A percentile compares a stretch with the other conserved stretches of the same genome.
These are phyloP conservation scores for Tenthredo scrophulariae DNA, from an alignment of 2,888 invertebrate genomes.

Conservation along the genomic window DNA sequence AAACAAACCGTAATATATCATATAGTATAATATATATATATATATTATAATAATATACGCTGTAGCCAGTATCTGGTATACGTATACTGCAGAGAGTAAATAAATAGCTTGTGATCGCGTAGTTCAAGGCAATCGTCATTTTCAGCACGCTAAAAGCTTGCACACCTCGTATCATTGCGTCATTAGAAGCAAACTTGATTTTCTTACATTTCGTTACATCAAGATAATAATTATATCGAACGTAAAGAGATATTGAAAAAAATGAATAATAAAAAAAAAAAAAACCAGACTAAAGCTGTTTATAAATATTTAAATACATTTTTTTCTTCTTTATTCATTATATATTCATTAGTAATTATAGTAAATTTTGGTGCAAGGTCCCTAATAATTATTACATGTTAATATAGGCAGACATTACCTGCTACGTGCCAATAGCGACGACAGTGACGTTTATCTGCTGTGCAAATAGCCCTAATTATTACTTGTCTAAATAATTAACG, in stretches of 20 bases:
- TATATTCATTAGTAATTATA: too few relatives aligned
- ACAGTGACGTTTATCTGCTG: not conserved
- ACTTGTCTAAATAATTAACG: not conserved
- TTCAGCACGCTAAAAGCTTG: constrained; percentile 35
- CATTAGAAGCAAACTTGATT: not conserved
- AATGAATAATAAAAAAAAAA: not conserved
- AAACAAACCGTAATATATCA: not conserved
- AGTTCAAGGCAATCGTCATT: constrained; percentile 39
- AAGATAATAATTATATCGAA: not conserved
- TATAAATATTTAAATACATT: too few relatives aligned
- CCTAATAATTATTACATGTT: too few relatives aligned
- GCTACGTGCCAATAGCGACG: not conserved
- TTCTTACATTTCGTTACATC: not conserved
- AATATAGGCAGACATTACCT: not conserved
- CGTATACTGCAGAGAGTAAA: not conserved
- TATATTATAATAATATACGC: not conserved
- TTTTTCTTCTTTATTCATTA: too few relatives aligned
- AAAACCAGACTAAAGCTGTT: not conserved
- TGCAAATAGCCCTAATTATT: constrained; percentile 1
- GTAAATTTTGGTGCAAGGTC: too few relatives aligned
- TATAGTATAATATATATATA: not conserved
- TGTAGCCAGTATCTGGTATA: not conserved
- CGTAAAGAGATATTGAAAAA: not conserved
- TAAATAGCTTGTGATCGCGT: not conserved
- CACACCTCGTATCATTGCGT: constrained; percentile 11